A percentile compares a stretch with the other conserved stretches of the same genome.
These are phyloP conservation scores for Columba guinea DNA, from an alignment of 2,797 vertebrate genomes.

Conservation along the genomic window DNA sequence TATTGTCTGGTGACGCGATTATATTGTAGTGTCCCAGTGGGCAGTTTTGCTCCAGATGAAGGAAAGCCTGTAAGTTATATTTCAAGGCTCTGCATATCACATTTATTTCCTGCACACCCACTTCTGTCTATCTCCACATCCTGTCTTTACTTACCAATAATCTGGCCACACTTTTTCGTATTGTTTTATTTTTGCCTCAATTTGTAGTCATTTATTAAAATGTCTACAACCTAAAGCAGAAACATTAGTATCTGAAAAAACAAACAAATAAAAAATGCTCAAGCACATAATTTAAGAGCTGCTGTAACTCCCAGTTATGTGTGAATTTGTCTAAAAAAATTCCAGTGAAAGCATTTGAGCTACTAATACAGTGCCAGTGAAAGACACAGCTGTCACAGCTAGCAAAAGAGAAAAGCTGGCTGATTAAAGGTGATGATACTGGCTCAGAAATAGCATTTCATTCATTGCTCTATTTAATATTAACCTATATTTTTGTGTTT, in stretches of 20 bases:
- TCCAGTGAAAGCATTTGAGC: background rate
- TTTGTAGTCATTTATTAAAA: background rate
- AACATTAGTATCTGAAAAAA: background rate
- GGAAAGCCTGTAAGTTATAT: background rate
- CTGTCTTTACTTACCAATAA: background rate
- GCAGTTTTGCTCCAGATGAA: background rate
- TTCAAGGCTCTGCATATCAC: background rate
- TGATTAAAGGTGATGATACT: slow-evolving; percentile 17
- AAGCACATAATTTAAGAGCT: background rate
- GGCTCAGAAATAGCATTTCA: slow-evolving; percentile 14
- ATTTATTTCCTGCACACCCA: background rate
- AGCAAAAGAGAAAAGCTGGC: background rate
- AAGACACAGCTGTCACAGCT: background rate
- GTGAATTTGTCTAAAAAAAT: background rate
- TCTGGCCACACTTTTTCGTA: background rate
- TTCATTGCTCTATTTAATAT: background rate
- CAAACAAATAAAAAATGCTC: background rate
- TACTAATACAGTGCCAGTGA: background rate
- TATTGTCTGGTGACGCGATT: background rate
- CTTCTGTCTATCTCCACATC: background rate
- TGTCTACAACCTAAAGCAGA: background rate
- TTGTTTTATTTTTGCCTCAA: background rate
- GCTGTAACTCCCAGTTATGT: background rate
- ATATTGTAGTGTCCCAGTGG: background rate
- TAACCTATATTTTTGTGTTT: background rate